These are phyloP conservation scores for Hedychridium roseum DNA, from an alignment of 2,888 invertebrate genomes.

Conservation along the genomic window DNA sequence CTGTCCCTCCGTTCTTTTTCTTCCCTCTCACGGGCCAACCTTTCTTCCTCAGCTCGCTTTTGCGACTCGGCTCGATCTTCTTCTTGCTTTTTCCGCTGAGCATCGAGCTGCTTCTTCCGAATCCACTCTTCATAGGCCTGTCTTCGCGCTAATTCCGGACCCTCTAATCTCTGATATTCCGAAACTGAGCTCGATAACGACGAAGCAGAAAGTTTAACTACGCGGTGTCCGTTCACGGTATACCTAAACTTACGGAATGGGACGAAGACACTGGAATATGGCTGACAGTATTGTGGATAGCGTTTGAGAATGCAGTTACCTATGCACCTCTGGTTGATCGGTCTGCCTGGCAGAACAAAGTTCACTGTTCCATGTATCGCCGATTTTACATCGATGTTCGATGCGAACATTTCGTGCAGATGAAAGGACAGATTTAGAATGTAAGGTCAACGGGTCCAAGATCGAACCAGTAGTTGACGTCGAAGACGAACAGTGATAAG, in stretches of 20 bases:
- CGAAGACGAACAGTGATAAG: constrained; percentile 44
- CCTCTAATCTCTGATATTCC: constrained; percentile 22
- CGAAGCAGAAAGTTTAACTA: constrained; percentile 39
- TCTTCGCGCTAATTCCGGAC: constrained; percentile 40
- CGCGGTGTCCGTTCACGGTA: constrained; percentile 36
- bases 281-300: too few species aligned
- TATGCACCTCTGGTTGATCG: constrained; percentile 30
- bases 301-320: too few species aligned
- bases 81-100: constrained; percentile 50
- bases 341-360: neutral
- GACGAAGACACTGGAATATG: too few species aligned
- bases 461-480: constrained; percentile 28
- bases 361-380: constrained; percentile 12
- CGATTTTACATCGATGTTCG: constrained; percentile 36
- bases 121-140: constrained; percentile 68
- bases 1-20: constrained; percentile 58
- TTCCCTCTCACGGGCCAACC: constrained; percentile 49
- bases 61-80: constrained; percentile 42
- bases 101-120: constrained; percentile 62
- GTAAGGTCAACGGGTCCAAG: constrained; percentile 13
- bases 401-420: constrained; percentile 24
- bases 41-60: constrained; percentile 39
- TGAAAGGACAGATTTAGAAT: constrained; percentile 24
- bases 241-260: constrained; percentile 28
- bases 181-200: constrained; percentile 37